Percentiles rank a stretch among this genome's conserved stretches.
phyloP scores from a whole-genome alignment of 2,113 vertebrate species.

The Sakesphorus luctuosus region DNA sequence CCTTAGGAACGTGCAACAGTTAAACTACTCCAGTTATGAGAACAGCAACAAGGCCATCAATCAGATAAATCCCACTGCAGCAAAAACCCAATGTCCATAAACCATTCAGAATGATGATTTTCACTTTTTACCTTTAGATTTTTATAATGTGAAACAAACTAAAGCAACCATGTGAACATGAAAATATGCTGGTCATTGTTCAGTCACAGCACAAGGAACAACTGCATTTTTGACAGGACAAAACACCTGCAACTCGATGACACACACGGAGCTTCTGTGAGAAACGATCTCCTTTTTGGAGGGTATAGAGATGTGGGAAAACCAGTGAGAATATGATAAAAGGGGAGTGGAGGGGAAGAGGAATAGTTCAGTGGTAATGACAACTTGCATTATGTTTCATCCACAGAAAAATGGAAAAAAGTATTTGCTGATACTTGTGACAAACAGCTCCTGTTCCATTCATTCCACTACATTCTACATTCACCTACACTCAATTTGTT shows the following conservation, averaged over 20 bases:
- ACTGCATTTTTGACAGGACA: not conserved
- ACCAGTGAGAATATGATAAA: not conserved
- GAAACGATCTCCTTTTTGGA: not conserved
- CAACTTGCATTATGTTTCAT: not conserved
- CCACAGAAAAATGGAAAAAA: not conserved
- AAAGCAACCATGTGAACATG: not conserved
- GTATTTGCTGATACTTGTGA: not conserved
- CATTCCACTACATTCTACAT: not conserved
- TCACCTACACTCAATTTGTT: not conserved
- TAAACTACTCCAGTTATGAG: not conserved
- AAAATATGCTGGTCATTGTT: not conserved
- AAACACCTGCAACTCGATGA: not conserved
- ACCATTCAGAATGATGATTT: not conserved
- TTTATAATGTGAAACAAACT: not conserved
- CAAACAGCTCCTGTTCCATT: not conserved
- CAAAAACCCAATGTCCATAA: not conserved
- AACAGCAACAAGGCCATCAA: not conserved
- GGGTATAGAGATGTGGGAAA: not conserved
- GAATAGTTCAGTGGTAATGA: not conserved
- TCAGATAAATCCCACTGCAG: not conserved
- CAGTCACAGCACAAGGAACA: not conserved
- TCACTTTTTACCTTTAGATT: not conserved
- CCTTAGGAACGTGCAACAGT: not conserved
- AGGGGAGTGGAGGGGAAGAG: not conserved
- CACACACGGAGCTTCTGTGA: not conserved